These are phyloP conservation scores for Sorex araneus DNA, from an alignment of 2,113 vertebrate species.

Conservation along the genomic window DNA sequence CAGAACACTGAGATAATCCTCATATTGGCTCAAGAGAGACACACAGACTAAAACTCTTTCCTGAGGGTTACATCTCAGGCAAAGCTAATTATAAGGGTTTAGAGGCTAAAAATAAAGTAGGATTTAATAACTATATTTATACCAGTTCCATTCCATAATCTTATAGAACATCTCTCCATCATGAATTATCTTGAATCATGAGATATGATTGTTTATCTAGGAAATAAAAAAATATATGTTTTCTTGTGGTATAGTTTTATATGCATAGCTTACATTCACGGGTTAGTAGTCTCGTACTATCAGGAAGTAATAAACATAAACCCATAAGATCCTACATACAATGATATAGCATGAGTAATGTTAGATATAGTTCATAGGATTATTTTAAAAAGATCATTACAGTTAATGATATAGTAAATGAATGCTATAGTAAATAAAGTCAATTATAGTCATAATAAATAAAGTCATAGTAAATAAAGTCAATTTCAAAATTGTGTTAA, in stretches of 20 bases:
- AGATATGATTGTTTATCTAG: background rate
- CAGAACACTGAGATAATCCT: background rate
- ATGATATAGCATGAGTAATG: background rate
- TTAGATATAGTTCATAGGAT: background rate
- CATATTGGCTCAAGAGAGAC: background rate
- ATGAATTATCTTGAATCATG: background rate
- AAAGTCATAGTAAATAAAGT: conserved; percentile 49
- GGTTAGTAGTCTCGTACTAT: background rate
- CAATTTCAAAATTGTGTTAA: conserved; percentile 3
- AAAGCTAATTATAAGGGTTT: background rate
- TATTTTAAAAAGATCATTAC: background rate
- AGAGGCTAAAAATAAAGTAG: background rate
- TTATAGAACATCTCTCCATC: background rate
- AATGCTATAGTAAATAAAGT: conserved; percentile 40
- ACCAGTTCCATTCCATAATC: background rate
- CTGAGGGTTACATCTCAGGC: background rate
- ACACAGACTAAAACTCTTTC: background rate
- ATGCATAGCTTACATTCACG: background rate
- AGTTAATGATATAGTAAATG: no score
- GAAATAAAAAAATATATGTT: background rate
- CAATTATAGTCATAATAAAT: background rate
- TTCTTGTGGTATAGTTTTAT: background rate
- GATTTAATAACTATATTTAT: background rate
- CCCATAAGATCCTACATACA: background rate
- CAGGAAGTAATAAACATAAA: background rate